Evolutionary conservation across 1,140 invertebrate genomes (phyloP).

Genomic region (Drosophila mayri): DNA sequence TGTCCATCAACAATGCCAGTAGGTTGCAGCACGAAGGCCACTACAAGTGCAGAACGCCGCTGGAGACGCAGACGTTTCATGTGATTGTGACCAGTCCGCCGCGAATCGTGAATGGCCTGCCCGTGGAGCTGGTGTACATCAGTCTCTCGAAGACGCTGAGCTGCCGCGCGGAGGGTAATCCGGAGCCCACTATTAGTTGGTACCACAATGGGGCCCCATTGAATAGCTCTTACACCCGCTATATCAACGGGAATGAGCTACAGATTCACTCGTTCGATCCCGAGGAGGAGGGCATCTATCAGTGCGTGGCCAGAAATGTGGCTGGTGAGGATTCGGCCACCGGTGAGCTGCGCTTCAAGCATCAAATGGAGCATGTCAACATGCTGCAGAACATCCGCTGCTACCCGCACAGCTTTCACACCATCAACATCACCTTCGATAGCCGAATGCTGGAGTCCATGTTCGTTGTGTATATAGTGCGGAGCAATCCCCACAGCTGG

Average conservation of each 20-base stretch:
- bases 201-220: conserved; percentile 76
- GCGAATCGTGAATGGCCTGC: conserved; percentile 53
- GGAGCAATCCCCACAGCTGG: conserved; percentile 79
- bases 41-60: conserved; percentile 69
- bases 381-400: conserved; percentile 79
- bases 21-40: conserved; percentile 59
- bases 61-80: conserved; percentile 70
- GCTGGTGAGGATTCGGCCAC: conserved; percentile 77
- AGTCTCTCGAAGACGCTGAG: conserved; percentile 63
- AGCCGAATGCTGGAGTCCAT: conserved; percentile 69
- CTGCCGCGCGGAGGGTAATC: conserved; percentile 76
- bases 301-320: conserved; percentile 80
- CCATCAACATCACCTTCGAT: conserved; percentile 81
- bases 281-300: conserved; percentile 82
- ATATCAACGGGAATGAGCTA: conserved; percentile 75
- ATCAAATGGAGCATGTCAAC: conserved; percentile 60
- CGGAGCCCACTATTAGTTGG: conserved; percentile 70
- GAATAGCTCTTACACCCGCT: conserved; percentile 77
- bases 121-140: conserved; percentile 66
- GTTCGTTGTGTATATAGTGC: conserved; percentile 78
- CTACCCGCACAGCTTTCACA: conserved; percentile 80
- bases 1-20: conserved; percentile 60
- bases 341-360: conserved; percentile 72
- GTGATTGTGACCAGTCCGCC: conserved; percentile 78
- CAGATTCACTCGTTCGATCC: conserved; percentile 79